These are phyloP conservation scores for Euzophera pinguis DNA, from an alignment of 2,888 invertebrate species.

Conservation along the genomic window DNA sequence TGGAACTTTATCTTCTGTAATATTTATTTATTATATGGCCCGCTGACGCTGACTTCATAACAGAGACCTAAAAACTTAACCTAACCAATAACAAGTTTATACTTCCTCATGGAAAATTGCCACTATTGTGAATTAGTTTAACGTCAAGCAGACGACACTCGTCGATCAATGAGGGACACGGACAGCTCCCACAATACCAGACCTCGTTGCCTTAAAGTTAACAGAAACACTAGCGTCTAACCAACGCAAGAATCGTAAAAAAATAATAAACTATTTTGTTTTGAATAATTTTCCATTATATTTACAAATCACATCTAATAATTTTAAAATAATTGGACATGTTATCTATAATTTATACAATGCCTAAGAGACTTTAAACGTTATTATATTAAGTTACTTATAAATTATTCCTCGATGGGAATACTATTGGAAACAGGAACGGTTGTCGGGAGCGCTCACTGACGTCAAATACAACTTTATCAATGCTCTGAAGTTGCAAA, in stretches of 20 bases:
- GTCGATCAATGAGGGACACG: no score
- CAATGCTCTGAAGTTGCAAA: no score
- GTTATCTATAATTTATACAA: constrained; percentile 8
- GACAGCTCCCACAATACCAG: neutral
- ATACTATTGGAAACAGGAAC: neutral
- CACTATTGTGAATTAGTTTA: no score
- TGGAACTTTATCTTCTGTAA: no score
- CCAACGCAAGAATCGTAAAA: constrained; percentile 6
- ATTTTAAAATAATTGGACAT: constrained; percentile 10
- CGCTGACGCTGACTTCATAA: no score
- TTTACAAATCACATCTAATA: constrained; percentile 15
- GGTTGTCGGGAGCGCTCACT: neutral
- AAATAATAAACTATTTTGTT: constrained; percentile 14
- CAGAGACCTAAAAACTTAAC: no score
- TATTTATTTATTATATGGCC: no score
- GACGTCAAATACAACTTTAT: neutral
- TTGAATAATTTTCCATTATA: constrained; percentile 13
- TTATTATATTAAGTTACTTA: constrained; percentile 1
- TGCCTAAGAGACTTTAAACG: constrained; percentile 3
- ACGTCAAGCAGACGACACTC: no score
- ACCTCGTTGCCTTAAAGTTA: neutral
- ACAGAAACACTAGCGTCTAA: neutral
- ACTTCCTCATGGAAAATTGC: no score
- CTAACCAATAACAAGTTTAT: no score
- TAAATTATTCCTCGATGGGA: neutral